phyloP scores from a whole-genome alignment of 1,140 invertebrate species.

The Rhizoglyphus robini region DNA sequence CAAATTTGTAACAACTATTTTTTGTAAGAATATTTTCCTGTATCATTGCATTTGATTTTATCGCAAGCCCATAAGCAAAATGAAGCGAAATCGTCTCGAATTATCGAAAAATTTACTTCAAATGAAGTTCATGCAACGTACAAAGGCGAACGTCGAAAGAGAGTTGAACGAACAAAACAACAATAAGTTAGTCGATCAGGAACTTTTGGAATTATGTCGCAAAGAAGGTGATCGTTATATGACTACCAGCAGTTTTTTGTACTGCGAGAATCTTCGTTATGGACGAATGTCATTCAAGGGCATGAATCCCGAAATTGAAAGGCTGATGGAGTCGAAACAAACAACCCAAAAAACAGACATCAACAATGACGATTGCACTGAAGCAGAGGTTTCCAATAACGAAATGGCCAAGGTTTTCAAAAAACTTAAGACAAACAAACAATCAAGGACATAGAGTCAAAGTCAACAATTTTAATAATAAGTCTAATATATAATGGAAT shows the following conservation, averaged over 20 bases:
- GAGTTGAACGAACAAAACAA: conserved; percentile 56
- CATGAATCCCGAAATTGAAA: conserved; percentile 73
- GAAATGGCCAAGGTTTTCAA: conserved; percentile 18
- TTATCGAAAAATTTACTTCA: conserved; percentile 30
- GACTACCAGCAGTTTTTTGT: conserved; percentile 56
- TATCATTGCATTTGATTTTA: too few species aligned
- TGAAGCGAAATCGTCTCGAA: conserved; percentile 1
- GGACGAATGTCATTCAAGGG: conserved; percentile 71
- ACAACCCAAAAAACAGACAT: background rate
- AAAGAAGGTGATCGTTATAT: conserved; percentile 38
- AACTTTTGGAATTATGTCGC: conserved; percentile 44
- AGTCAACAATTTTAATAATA: too few species aligned
- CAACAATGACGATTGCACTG: too few species aligned
- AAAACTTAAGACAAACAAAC: conserved; percentile 8
- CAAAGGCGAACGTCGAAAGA: conserved; percentile 61
- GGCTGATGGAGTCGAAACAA: conserved; percentile 8
- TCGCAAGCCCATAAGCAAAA: too few species aligned
- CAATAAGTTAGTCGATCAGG: conserved; percentile 45
- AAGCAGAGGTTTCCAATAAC: conserved; percentile 10
- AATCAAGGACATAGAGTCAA: background rate
- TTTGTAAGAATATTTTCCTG: too few species aligned
- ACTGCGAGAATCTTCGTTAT: conserved; percentile 56
- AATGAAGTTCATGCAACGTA: conserved; percentile 69
- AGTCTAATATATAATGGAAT: too few species aligned
- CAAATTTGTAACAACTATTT: too few species aligned